Evolutionary conservation across 2,113 vertebrate species (phyloP).

Genomic region (Cheilinus undulatus): DNA sequence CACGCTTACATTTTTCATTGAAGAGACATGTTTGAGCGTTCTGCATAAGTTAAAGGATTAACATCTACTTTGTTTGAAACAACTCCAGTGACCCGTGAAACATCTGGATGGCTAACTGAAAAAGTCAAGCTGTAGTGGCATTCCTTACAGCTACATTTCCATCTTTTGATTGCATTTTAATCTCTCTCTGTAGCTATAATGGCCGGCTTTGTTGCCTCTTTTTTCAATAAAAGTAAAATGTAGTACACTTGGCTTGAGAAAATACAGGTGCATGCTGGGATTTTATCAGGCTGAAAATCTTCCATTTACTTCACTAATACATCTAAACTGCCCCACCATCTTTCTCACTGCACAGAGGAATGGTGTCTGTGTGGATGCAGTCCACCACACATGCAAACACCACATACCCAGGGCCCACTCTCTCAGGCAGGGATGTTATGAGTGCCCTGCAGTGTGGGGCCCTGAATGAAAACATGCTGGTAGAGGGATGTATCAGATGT

Average conservation of each 20-base stretch:
- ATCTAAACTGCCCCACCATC: slow-evolving; percentile 37
- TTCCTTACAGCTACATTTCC: neutral
- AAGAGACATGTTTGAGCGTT: no score
- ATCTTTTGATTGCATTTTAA: slow-evolving; percentile 10
- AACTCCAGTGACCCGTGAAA: no score
- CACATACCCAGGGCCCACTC: slow-evolving; percentile 31
- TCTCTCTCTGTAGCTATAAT: neutral
- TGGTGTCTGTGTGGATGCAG: slow-evolving; percentile 19
- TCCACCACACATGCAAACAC: slow-evolving; percentile 45
- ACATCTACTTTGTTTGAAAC: no score
- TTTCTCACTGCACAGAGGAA: slow-evolving; percentile 15
- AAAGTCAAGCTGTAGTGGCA: no score
- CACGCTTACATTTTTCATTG: no score
- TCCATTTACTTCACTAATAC: neutral
- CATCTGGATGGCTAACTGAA: no score
- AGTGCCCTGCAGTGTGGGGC: slow-evolving; percentile 50
- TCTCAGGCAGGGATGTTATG: slow-evolving; percentile 60
- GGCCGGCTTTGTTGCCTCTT: neutral
- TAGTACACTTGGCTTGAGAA: neutral
- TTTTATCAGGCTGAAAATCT: neutral
- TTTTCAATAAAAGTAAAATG: slow-evolving; percentile 1
- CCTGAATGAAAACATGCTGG: slow-evolving; percentile 75
- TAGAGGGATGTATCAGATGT: slow-evolving; percentile 67
- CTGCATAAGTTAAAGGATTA: no score
- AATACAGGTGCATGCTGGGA: slow-evolving; percentile 6